Evolutionary conservation across 1,140 invertebrate genomes (phyloP).

Genomic region (Stratiolaelaps scimitus): DNA sequence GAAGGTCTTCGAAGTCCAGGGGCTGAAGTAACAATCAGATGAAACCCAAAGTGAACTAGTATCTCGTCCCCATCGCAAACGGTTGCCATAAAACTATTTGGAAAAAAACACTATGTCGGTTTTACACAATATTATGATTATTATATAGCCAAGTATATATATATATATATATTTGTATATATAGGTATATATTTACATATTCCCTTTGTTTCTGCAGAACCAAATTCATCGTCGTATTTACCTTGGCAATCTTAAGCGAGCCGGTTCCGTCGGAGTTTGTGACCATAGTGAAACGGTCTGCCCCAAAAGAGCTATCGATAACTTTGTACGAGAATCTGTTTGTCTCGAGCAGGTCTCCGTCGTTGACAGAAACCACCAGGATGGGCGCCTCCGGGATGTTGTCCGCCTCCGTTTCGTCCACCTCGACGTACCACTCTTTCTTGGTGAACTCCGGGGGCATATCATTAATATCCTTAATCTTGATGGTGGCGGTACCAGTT

Average conservation of each 20-base stretch:
- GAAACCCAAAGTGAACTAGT: too few species aligned
- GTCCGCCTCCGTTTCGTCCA: slow-evolving; percentile 88
- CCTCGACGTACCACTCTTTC: slow-evolving; percentile 88
- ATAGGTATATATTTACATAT: too few species aligned
- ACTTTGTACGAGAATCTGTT: slow-evolving; percentile 94
- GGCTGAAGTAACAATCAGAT: slow-evolving; percentile 36
- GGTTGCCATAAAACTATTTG: too few species aligned
- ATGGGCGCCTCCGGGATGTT: slow-evolving; percentile 87
- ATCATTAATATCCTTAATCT: slow-evolving; percentile 40
- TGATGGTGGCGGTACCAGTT: slow-evolving; percentile 38
- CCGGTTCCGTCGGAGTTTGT: slow-evolving; percentile 88
- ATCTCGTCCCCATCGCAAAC: too few species aligned
- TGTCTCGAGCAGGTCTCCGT: slow-evolving; percentile 69
- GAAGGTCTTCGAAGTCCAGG: slow-evolving; percentile 42
- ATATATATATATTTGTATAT: too few species aligned
- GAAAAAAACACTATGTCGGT: too few species aligned
- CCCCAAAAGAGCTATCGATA: slow-evolving; percentile 82
- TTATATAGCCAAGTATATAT: too few species aligned
- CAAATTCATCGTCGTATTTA: slow-evolving; percentile 38
- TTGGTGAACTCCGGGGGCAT: slow-evolving; percentile 92
- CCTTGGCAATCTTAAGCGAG: slow-evolving; percentile 84
- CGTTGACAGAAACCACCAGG: slow-evolving; percentile 81
- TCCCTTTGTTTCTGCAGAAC: too few species aligned
- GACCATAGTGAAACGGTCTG: slow-evolving; percentile 93
- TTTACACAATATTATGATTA: too few species aligned